Conservation (phyloP, 2,888 invertebrate species). For the Pasiphila rectangulata region DNA sequence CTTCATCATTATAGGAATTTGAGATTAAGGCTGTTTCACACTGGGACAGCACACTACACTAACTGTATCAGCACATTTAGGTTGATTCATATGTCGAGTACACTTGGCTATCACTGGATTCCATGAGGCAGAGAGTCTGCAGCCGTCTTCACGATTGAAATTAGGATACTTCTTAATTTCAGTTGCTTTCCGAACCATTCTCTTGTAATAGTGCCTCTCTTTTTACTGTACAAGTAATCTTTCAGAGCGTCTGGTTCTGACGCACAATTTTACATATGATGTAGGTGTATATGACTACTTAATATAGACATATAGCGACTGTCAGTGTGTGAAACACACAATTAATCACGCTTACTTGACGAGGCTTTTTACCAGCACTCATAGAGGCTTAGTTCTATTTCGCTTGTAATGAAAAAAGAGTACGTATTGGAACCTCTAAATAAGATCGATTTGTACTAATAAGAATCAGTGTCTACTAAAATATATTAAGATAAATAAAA, state of each 20-base stretch:
- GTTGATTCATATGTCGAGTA: too few relatives aligned
- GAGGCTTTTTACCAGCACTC: conserved; percentile 42
- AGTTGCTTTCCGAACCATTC: too few relatives aligned
- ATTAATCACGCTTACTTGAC: conserved; percentile 46
- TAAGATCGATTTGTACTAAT: background rate
- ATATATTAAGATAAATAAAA: too few relatives aligned
- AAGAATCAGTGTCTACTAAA: background rate
- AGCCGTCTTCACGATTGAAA: too few relatives aligned
- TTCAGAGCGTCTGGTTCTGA: conserved; percentile 37
- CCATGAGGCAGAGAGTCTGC: too few relatives aligned
- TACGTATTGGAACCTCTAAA: background rate
- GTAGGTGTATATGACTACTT: conserved; percentile 24
- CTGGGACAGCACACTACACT: too few relatives aligned
- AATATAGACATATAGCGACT: conserved; percentile 27
- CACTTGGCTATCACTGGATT: too few relatives aligned
- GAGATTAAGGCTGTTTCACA: too few relatives aligned
- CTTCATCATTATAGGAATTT: too few relatives aligned
- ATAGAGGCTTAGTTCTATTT: conserved; percentile 31
- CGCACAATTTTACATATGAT: conserved; percentile 21
- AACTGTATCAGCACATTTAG: too few relatives aligned
- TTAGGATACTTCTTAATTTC: too few relatives aligned
- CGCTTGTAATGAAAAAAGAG: conserved; percentile 10
- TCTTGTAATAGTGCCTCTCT: too few relatives aligned
- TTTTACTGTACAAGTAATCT: conserved; percentile 27
- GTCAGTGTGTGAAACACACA: conserved; percentile 41